These are phyloP conservation scores for Napeogenes sylphis DNA, from an alignment of 2,888 invertebrate genomes.

Conservation along the genomic window DNA sequence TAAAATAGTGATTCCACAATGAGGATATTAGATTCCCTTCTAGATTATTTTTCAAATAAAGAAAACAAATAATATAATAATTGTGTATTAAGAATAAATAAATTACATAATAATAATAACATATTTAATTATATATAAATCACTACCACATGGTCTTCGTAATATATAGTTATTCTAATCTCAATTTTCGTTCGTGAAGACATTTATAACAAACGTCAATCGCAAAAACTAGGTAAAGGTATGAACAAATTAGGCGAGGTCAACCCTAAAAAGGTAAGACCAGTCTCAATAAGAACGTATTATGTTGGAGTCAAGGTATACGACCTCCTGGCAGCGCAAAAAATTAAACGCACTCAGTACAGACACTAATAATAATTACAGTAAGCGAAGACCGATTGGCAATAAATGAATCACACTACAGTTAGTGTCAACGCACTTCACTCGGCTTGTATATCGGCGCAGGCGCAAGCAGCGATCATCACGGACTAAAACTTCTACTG, in stretches of 20 bases:
- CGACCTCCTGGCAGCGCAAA: slow-evolving; percentile 50
- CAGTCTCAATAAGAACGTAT: slow-evolving; percentile 59
- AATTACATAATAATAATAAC: slow-evolving; percentile 14
- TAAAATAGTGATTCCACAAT: background rate
- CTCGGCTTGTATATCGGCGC: slow-evolving; percentile 58
- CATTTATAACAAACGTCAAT: slow-evolving; percentile 70
- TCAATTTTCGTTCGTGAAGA: slow-evolving; percentile 81
- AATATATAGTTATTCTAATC: slow-evolving; percentile 83
- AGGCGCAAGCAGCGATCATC: slow-evolving; percentile 58
- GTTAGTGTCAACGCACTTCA: slow-evolving; percentile 77
- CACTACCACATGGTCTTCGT: slow-evolving; percentile 80
- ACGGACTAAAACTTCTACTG: slow-evolving; percentile 60
- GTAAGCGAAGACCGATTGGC: slow-evolving; percentile 50
- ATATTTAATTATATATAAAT: slow-evolving; percentile 74
- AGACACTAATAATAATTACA: slow-evolving; percentile 52
- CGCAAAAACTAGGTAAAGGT: slow-evolving; percentile 66
- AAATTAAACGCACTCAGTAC: slow-evolving; percentile 62
- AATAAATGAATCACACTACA: slow-evolving; percentile 70
- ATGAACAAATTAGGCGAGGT: slow-evolving; percentile 63
- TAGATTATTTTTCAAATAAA: slow-evolving; percentile 11
- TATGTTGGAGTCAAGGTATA: slow-evolving; percentile 67
- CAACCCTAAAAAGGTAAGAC: slow-evolving; percentile 69
- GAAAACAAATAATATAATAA: slow-evolving; percentile 24
- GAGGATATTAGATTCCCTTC: background rate
- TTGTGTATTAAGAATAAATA: slow-evolving; percentile 17